Percentiles rank a stretch among this genome's conserved stretches.
Evolutionary conservation across 2,888 invertebrate species (phyloP).

Genomic region (Catocala fraxini): DNA sequence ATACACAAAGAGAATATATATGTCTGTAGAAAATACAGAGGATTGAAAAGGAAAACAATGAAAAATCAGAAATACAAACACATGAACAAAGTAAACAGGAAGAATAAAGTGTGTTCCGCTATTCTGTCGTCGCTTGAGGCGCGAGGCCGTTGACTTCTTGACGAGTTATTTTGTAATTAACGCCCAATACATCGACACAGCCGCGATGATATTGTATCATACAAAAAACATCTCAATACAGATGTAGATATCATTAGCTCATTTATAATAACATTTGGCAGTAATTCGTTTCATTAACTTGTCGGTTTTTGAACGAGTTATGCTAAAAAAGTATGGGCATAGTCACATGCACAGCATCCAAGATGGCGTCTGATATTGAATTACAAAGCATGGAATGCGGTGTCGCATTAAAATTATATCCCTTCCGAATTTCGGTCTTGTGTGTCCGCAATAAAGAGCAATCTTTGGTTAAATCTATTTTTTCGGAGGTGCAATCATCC

Average conservation of each 20-base stretch:
- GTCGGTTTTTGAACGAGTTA: slow-evolving; percentile 49
- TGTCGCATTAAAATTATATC: slow-evolving; percentile 38
- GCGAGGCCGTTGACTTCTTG: slow-evolving; percentile 66
- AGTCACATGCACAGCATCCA: slow-evolving; percentile 54
- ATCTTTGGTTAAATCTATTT: slow-evolving; percentile 46
- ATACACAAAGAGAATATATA: slow-evolving; percentile 12
- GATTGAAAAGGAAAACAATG: slow-evolving; percentile 25
- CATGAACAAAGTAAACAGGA: slow-evolving; percentile 45
- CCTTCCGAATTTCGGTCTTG: slow-evolving; percentile 46
- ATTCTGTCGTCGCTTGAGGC: slow-evolving; percentile 52
- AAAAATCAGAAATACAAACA: slow-evolving; percentile 44
- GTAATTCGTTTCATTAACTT: slow-evolving; percentile 55
- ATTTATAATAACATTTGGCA: slow-evolving; percentile 55
- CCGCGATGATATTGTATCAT: slow-evolving; percentile 53
- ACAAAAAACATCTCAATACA: slow-evolving; percentile 56
- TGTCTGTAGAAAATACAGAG: slow-evolving; percentile 22
- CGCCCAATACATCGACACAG: slow-evolving; percentile 61
- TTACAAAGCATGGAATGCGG: slow-evolving; percentile 50
- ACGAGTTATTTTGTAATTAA: slow-evolving; percentile 72
- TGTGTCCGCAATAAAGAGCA: slow-evolving; percentile 45
- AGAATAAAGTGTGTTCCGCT: slow-evolving; percentile 49
- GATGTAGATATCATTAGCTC: slow-evolving; percentile 57
- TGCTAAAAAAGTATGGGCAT: slow-evolving; percentile 53
- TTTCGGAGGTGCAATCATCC: slow-evolving; percentile 53
- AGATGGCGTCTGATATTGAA: slow-evolving; percentile 67